phyloP scores from a whole-genome alignment of 1,140 invertebrate species.

The Cephus cinctus region DNA sequence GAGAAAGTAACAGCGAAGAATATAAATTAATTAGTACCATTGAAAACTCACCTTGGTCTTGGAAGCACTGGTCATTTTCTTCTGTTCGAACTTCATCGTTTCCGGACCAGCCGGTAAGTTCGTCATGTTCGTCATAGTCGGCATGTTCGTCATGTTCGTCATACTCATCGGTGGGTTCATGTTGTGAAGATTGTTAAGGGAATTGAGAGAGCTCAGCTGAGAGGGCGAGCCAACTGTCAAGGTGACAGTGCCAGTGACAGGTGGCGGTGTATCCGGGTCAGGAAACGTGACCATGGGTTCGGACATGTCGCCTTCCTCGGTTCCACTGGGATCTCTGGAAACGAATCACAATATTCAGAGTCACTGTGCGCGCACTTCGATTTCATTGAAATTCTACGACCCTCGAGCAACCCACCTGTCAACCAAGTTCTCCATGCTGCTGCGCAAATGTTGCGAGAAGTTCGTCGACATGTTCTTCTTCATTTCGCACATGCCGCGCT shows the following conservation, averaged over 20 bases:
- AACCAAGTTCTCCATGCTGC: slow-evolving; percentile 52
- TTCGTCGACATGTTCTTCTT: slow-evolving; percentile 56
- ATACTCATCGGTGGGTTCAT: slow-evolving; percentile 41
- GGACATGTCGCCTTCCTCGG: slow-evolving; percentile 52
- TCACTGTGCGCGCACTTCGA: too few species aligned
- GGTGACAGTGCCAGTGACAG: slow-evolving; percentile 35
- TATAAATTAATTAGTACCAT: not conserved
- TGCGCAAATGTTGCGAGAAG: slow-evolving; percentile 46
- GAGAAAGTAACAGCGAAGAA: too few species aligned
- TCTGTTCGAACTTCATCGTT: slow-evolving; percentile 78
- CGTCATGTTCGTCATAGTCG: slow-evolving; percentile 32
- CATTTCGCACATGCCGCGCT: slow-evolving; percentile 61
- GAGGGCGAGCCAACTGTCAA: slow-evolving; percentile 41
- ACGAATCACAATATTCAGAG: too few species aligned
- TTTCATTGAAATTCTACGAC: too few species aligned
- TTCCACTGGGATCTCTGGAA: slow-evolving; percentile 39
- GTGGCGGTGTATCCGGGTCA: slow-evolving; percentile 68
- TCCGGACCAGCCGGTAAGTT: slow-evolving; percentile 55
- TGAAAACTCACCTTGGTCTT: slow-evolving; percentile 66
- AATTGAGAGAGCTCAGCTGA: slow-evolving; percentile 47
- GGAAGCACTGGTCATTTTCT: slow-evolving; percentile 73
- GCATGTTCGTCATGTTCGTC: slow-evolving; percentile 30
- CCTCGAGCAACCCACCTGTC: slow-evolving; percentile 49
- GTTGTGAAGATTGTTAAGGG: slow-evolving; percentile 52
- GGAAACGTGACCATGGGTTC: slow-evolving; percentile 78